Evolutionary conservation across 2,113 vertebrate species (phyloP), one percentile per base, ranked within the genome.

Genomic region (Sylvietta virens): DNA sequence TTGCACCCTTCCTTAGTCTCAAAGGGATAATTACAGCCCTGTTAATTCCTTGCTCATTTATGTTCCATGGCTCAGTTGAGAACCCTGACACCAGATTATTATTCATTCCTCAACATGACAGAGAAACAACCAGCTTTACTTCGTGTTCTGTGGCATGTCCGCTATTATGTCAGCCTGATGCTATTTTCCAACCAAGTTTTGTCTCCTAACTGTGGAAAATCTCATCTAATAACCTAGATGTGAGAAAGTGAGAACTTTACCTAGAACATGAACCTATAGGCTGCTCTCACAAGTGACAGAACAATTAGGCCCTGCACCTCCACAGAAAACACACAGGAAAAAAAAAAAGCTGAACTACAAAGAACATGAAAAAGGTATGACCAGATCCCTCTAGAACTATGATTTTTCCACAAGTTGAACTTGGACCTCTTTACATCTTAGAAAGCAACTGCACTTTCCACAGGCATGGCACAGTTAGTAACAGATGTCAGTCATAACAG

Each of bases 41-140:
- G 71, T 62, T 86, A 92, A 92, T 78, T 81, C 30, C 65, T 80
- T 88, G 54, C 22, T 90, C 74, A 86, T 78, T 90, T 90, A 72
- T 0, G 11, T 93, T 83, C 81, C 33, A 40, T 45, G 30, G 67
- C 44, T 93, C 44, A 78, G n/a, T 4, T 88, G 67, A 93, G 35
- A 96, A 58, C 47, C 17, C 62, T 92, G 93, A 93, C 76, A 96
- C 79, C 71, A 72, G 40, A 73, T 91, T 70, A 92, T 94, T 88
- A 78, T 51, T 90, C 71, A 54, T 71, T 70, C 39, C 56, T 73
- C 50, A 5, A 35, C 47, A 42, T 26, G 57, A 90, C 81, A 94
- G 50, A 84, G 78, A 81, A 62, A 62, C 65, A 93, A 48, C 19
- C 45, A 77, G 50, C 37, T 82, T 81, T 85, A 54, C 27, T 76